Base-by-base conservation (phyloP, 1,140 invertebrate species). In the Pogonognathellus flavescens region DNA sequence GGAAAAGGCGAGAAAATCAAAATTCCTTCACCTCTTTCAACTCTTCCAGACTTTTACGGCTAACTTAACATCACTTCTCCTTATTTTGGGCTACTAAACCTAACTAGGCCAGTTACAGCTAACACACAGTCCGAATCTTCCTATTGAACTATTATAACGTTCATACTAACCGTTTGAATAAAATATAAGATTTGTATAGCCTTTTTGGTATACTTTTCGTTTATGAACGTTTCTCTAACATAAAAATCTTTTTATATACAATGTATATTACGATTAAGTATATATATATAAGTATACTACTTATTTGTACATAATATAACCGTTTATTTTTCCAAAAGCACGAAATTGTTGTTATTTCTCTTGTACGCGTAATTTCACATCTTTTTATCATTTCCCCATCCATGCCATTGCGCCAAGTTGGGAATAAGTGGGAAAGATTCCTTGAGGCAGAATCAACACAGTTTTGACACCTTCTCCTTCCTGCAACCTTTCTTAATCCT, bases 1-100 rank as follows among this genome's bases (percentile, higher is more conserved):
- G 25, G 70, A 76, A 76, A 76, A 76, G 62, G 41, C 70, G 70
- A 76, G 41, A 76, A 76, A 76, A 76, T 11, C 16, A 20, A 76
- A 76, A 76, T 76, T 76, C 70, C 70, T 76, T 50, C 5, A 76
- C 41, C 11, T 10, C 57, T 60, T 60, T 60, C 18, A 60, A 25
- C 22, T 66, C 25, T 25, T 66, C 20, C 3, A 41, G 9, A 25
- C 22, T 66, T 66, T 66, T 66, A 66, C 62, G 62, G 62, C 25
- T 66, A 31, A 41, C 31, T 41, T 41, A 41, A 41, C 31, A 41
- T 41, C 31, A 41, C 31, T 41, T 41, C 31, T 41, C 31, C 31
- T 41, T 41, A 41, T 41, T 41, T 41, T 6, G 31, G 31, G 31
- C 31, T 41, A 41, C 31, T 41, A 41, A n/a, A 41, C 31, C 31